Base-by-base conservation (phyloP, 2,888 invertebrate genomes). In the Zhuqinia jingwanae region DNA sequence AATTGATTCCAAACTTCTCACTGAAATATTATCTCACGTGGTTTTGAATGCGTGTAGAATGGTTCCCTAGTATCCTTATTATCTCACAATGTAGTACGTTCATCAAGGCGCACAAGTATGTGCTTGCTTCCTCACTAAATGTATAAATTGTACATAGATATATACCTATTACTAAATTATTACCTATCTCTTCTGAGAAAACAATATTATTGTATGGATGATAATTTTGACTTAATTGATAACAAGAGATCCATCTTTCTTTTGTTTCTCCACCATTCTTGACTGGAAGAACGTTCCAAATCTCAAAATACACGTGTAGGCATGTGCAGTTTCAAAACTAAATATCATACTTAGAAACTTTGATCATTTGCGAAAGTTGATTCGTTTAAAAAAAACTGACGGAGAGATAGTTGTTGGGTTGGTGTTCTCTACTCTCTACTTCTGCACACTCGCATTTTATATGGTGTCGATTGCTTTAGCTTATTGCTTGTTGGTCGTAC, bases 1-100 rank as follows among this genome's bases (percentile, higher is more conserved):
- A 73, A 58, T 76, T 76, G 76, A 58, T 76, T 76, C 76, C 56
- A 76, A 76, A 76, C 50, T 58, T 76, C 76, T 76, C 76, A 76
- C 76, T 76, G 68, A 68, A 68, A 65, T 65, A 65, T 42, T 68
- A 68, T 68, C 68, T 68, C 68, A 68, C 68, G 27, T 70, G n/a
- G n/a, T 76, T 30, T 47, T 76, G 47, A 36, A 73, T 47, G 73
- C 73, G 36, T 58, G 50, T 53, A 15, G 53, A 15, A 47, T 45
- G 50, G 50, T 73, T 73, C 50, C 50, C 30, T 73, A 50, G 17
- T 63, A 15, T 8, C 11, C 58, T 50, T 50, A 73, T 50, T 27
- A 27, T 20, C 53, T 73, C 36, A 36, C 36, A 8, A n/a, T n/a
- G n/a, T n/a, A n/a, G n/a, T n/a, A n/a, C n/a, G n/a, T n/a, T n/a